These are phyloP conservation scores for Musca vetustissima DNA, from an alignment of 1,140 invertebrate genomes.

Conservation along the genomic window DNA sequence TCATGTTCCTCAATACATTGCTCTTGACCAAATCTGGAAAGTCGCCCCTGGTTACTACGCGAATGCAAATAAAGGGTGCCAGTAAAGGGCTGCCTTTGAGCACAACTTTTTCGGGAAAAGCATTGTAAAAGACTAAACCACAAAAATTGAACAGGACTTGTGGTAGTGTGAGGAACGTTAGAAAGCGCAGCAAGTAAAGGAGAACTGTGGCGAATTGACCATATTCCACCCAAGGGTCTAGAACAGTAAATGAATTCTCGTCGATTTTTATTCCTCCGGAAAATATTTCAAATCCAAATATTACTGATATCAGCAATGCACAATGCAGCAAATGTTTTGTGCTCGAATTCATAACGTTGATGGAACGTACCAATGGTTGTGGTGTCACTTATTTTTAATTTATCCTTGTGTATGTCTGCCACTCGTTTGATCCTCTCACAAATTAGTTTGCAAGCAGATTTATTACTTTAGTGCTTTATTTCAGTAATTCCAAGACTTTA, in stretches of 20 bases:
- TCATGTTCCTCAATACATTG: conserved; percentile 89
- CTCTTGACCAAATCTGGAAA: conserved; percentile 88
- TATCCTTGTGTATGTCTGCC: not conserved
- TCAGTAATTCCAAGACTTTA: no score
- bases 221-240: conserved; percentile 81
- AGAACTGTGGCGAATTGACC: conserved; percentile 70
- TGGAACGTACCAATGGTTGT: not conserved
- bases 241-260: conserved; percentile 61
- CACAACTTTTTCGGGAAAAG: conserved; percentile 90
- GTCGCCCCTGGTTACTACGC: conserved; percentile 93
- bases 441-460: no score
- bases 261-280: conserved; percentile 76
- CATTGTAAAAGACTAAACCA: conserved; percentile 89
- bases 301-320: conserved; percentile 71
- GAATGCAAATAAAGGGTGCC: conserved; percentile 93
- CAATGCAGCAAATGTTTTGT: conserved; percentile 80
- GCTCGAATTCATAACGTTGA: conserved; percentile 60
- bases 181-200: conserved; percentile 77
- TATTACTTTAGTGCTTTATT: no score
- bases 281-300: conserved; percentile 76
- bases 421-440: not conserved
- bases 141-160: conserved; percentile 91
- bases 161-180: conserved; percentile 85
- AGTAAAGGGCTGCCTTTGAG: conserved; percentile 87
- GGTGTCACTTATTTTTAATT: not conserved